phyloP scores from a whole-genome alignment of 2,797 vertebrate genomes.

The Tauraco hartlaubi region DNA sequence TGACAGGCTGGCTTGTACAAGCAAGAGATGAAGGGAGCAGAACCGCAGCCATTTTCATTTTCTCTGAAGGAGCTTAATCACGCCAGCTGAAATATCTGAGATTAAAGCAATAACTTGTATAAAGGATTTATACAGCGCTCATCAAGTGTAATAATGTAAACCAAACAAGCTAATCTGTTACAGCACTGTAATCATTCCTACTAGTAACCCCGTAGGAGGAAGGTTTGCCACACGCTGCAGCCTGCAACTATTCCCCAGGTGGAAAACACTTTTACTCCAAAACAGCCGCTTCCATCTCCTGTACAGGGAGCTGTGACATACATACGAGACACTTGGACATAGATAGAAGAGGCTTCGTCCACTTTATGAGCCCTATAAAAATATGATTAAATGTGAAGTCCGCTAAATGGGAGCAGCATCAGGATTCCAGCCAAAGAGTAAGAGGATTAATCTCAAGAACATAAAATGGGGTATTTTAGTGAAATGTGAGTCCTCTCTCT shows the following conservation, averaged over 20 bases:
- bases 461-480: not conserved
- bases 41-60: not conserved
- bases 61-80: not conserved
- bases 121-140: not conserved
- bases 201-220: fast-evolving
- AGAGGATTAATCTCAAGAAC: conserved; percentile 4
- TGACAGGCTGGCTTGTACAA: not conserved
- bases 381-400: not conserved
- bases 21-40: not conserved
- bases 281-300: not conserved
- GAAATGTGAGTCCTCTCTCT: not conserved
- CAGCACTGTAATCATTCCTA: not conserved
- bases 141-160: not conserved
- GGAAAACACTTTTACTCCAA: not conserved
- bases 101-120: not conserved
- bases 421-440: not conserved
- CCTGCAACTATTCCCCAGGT: not conserved
- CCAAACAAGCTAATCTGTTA: not conserved
- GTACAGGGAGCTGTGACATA: not conserved
- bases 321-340: not conserved
- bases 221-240: not conserved
- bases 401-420: not conserved
- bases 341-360: not conserved
- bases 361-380: not conserved
- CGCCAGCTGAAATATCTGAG: not conserved